Evolutionary conservation across 2,888 invertebrate species (phyloP).

Genomic region (Andrena trimmerana): DNA sequence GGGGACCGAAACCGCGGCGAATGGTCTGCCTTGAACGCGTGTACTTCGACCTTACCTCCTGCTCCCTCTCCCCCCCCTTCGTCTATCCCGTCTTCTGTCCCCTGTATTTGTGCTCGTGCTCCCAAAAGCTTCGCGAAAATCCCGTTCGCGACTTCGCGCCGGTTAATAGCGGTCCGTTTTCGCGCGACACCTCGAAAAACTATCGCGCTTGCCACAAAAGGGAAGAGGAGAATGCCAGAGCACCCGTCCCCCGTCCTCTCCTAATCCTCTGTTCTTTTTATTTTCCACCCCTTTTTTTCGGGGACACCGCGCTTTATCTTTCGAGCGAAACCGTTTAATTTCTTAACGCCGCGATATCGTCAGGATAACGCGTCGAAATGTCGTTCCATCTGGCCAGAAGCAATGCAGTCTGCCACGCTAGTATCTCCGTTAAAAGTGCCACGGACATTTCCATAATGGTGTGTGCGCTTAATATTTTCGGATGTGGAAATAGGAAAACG

Average conservation of each 20-base stretch:
- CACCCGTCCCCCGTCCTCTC: neutral
- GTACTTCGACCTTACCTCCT: conserved; percentile 29
- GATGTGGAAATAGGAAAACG: conserved; percentile 38
- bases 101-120: neutral
- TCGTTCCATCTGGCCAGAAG: neutral
- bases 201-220: neutral
- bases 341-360: conserved; percentile 14
- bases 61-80: neutral
- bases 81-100: neutral
- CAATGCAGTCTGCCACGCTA: neutral
- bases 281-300: neutral
- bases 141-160: conserved; percentile 31
- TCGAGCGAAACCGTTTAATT: conserved; percentile 22
- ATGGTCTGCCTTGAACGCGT: conserved; percentile 27
- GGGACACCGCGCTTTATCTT: neutral
- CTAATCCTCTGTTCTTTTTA: neutral
- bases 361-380: conserved; percentile 13
- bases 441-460: conserved; percentile 28
- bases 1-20: conserved; percentile 25
- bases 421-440: conserved; percentile 36
- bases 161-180: conserved; percentile 25
- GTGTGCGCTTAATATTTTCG: conserved; percentile 43
- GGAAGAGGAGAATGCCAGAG: neutral
- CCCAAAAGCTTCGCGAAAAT: conserved; percentile 25
- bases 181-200: conserved; percentile 9